Percentiles rank a stretch among this genome's conserved stretches.
Evolutionary conservation across 2,113 vertebrate species (phyloP).

Genomic region (Chlamydotis undulata): DNA sequence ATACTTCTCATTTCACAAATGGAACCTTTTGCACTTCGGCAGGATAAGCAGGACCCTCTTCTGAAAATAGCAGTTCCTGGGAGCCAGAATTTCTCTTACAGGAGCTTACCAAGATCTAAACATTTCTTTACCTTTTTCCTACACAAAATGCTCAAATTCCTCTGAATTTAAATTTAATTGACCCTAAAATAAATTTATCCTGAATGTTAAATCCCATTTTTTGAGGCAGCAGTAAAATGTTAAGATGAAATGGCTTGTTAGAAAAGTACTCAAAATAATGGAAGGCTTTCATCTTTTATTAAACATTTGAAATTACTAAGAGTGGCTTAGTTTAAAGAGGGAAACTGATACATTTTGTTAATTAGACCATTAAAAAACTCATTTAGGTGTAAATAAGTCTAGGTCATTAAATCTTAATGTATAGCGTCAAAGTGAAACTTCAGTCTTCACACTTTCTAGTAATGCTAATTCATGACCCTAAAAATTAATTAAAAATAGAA

Average conservation of each 20-base stretch:
- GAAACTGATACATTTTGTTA: slow-evolving; percentile 72
- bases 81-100: background rate
- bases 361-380: slow-evolving; percentile 74
- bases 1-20: background rate
- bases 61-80: background rate
- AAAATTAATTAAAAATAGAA: slow-evolving; percentile 65
- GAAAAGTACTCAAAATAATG: slow-evolving; percentile 21
- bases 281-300: slow-evolving; percentile 72
- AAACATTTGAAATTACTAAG: slow-evolving; percentile 55
- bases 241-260: background rate
- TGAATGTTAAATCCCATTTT: background rate
- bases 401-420: slow-evolving; percentile 72
- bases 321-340: slow-evolving; percentile 59
- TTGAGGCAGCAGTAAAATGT: background rate
- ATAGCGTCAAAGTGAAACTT: slow-evolving; percentile 8
- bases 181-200: background rate
- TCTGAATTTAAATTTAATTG: background rate
- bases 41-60: background rate
- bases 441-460: background rate
- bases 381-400: slow-evolving; percentile 78
- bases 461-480: slow-evolving; percentile 20
- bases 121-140: background rate
- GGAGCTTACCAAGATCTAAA: background rate
- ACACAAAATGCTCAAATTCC: background rate
- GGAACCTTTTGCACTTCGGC: background rate